Percentiles rank a stretch among this genome's conserved stretches.
These are phyloP conservation scores for Rhopalosiphum padi DNA, from an alignment of 1,140 invertebrate species.

Conservation along the genomic window DNA sequence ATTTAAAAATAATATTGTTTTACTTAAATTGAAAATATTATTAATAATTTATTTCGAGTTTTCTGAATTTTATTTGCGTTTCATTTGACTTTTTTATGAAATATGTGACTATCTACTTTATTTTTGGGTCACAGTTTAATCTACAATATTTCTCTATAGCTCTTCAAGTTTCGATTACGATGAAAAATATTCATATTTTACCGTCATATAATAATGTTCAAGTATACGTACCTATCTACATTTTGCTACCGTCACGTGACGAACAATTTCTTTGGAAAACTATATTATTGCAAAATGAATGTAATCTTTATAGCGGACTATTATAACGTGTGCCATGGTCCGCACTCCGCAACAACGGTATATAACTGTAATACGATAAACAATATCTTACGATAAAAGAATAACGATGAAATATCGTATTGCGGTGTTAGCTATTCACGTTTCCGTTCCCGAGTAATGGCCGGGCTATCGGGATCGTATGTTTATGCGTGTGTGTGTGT, in stretches of 20 bases:
- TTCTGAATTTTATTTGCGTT: not conserved
- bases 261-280: not conserved
- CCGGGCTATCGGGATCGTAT: not conserved
- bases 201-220: not conserved
- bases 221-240: not conserved
- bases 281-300: not conserved
- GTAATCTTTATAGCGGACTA: not conserved
- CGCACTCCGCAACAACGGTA: too few species aligned
- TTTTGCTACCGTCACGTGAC: not conserved
- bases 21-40: not conserved
- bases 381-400: not conserved
- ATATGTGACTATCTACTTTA: not conserved
- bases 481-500: too few species aligned
- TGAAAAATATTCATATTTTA: not conserved
- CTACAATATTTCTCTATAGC: not conserved
- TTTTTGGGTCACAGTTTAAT: not conserved
- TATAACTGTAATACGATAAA: too few species aligned
- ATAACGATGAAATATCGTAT: not conserved
- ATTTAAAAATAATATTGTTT: not conserved
- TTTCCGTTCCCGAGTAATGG: not conserved
- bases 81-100: not conserved
- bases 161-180: not conserved
- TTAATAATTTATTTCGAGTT: constrained; percentile 1
- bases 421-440: not conserved
- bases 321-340: not conserved